Percentiles rank a stretch among this genome's conserved stretches.
Evolutionary conservation across 2,113 vertebrate species (phyloP).

Genomic region (Calypte anna): DNA sequence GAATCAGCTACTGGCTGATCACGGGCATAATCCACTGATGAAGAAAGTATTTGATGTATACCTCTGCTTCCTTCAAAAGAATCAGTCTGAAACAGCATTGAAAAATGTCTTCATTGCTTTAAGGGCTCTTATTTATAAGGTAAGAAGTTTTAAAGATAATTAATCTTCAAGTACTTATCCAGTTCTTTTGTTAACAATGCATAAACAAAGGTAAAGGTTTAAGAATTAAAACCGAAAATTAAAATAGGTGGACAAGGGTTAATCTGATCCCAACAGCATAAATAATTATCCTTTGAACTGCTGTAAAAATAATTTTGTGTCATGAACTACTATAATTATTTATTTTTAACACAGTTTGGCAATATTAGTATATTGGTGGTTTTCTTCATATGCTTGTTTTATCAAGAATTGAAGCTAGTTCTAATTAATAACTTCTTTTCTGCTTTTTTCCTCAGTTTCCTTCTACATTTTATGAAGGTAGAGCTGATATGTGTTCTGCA

Average conservation of each 20-base stretch:
- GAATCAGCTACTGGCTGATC: conserved; percentile 92
- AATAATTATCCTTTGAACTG: background rate
- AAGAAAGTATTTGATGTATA: conserved; percentile 98
- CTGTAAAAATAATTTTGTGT: background rate
- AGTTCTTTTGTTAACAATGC: background rate
- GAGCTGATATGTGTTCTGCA: conserved; percentile 96
- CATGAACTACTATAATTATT: background rate
- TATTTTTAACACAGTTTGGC: background rate
- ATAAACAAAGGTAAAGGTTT: background rate
- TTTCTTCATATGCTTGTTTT: background rate
- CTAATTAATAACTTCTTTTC: background rate
- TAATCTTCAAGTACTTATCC: background rate
- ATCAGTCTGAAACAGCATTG: conserved; percentile 94
- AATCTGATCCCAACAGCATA: background rate
- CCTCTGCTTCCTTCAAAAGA: conserved; percentile 95
- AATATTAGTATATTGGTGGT: background rate
- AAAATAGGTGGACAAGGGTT: background rate
- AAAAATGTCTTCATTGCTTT: conserved; percentile 95
- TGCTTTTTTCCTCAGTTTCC: conserved; percentile 83
- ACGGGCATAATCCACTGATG: conserved; percentile 97
- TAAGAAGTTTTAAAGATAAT: conserved; percentile 51
- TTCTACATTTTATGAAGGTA: conserved; percentile 94
- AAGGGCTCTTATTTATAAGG: conserved; percentile 95
- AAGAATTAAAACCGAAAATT: background rate
- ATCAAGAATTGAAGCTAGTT: background rate